Evolutionary conservation across 2,888 invertebrate species (phyloP).

Genomic region (Hirtodrosophila confusa): DNA sequence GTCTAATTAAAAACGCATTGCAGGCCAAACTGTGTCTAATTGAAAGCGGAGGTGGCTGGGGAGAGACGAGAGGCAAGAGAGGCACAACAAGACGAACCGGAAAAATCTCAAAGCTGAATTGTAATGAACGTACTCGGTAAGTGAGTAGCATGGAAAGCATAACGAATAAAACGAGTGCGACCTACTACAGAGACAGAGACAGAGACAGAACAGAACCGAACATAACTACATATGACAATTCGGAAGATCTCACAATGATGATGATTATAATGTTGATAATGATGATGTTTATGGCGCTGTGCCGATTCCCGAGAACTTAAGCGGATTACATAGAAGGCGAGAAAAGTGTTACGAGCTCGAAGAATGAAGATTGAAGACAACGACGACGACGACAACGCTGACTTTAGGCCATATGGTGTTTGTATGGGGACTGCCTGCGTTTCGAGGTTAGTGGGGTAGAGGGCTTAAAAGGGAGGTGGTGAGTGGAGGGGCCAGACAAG

Average conservation of each 20-base stretch:
- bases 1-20: slow-evolving; percentile 71
- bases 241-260: slow-evolving; percentile 11
- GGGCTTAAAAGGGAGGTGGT: neutral
- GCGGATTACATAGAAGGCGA: slow-evolving; percentile 60
- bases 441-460: slow-evolving; percentile 73
- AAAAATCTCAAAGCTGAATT: slow-evolving; percentile 16
- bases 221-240: slow-evolving; percentile 21
- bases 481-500: slow-evolving; percentile 20
- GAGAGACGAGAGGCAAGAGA: neutral
- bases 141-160: slow-evolving; percentile 61
- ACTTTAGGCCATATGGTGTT: slow-evolving; percentile 47
- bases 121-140: slow-evolving; percentile 14
- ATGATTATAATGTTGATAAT: slow-evolving; percentile 45
- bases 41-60: slow-evolving; percentile 5
- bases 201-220: slow-evolving; percentile 5
- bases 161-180: slow-evolving; percentile 42
- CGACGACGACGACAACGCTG: slow-evolving; percentile 1
- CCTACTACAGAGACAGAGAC: slow-evolving; percentile 28
- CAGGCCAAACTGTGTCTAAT: slow-evolving; percentile 27
- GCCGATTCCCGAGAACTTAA: slow-evolving; percentile 75
- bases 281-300: slow-evolving; percentile 63
- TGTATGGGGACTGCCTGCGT: slow-evolving; percentile 2
- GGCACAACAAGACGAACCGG: slow-evolving; percentile 52
- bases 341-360: slow-evolving; percentile 71
- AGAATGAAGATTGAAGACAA: slow-evolving; percentile 23